Evolutionary conservation across 2,797 vertebrate species (phyloP).

Genomic region (Sebastolobus alascanus): DNA sequence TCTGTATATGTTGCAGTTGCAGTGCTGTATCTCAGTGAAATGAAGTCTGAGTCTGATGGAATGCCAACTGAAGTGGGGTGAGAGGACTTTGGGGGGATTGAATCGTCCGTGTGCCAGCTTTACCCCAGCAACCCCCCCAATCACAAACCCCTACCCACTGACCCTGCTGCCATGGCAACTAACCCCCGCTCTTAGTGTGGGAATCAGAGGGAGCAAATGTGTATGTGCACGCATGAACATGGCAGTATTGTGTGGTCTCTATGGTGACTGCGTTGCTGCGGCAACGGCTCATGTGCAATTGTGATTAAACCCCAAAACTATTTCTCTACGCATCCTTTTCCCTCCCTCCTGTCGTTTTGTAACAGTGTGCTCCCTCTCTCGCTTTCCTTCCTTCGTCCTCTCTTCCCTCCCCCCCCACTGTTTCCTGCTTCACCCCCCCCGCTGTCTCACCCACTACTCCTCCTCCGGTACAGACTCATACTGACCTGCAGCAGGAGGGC

Average conservation of each 20-base stretch:
- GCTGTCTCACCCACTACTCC: neutral
- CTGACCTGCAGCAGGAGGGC: conserved; percentile 8
- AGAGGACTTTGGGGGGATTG: conserved; percentile 51
- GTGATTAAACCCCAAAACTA: conserved; percentile 60
- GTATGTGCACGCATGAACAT: conserved; percentile 13
- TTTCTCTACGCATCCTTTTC: conserved; percentile 41
- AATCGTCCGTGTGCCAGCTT: conserved; percentile 58
- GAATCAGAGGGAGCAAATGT: conserved; percentile 41
- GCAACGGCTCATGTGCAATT: conserved; percentile 54
- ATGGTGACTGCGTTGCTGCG: conserved; percentile 55
- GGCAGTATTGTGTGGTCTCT: conserved; percentile 65
- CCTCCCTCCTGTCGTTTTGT: conserved; percentile 37
- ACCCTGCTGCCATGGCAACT: conserved; percentile 70
- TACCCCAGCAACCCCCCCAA: conserved; percentile 46
- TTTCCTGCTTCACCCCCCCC: conserved; percentile 20
- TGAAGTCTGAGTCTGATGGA: conserved; percentile 49
- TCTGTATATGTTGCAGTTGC: neutral
- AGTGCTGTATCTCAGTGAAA: conserved; percentile 28
- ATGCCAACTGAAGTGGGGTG: conserved; percentile 53
- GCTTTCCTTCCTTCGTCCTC: conserved; percentile 12
- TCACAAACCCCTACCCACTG: conserved; percentile 33
- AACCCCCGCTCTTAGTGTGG: conserved; percentile 48
- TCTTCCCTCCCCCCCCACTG: neutral
- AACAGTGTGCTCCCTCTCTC: conserved; percentile 34
- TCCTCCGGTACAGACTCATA: neutral